Evolutionary conservation across 2,888 invertebrate genomes (phyloP), one percentile per base, ranked within the genome.

Genomic region (Maniola hyperantus): DNA sequence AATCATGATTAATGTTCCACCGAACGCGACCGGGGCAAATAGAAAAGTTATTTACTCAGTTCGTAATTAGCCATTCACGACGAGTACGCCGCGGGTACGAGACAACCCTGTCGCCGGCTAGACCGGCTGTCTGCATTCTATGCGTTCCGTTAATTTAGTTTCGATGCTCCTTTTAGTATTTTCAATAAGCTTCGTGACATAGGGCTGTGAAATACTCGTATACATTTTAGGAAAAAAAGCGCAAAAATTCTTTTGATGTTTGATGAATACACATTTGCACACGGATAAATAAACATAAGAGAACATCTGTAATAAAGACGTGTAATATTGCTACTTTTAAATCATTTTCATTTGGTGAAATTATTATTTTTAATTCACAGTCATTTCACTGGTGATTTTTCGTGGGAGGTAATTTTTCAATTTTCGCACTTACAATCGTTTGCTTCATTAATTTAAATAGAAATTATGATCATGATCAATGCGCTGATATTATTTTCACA

Each of bases 1-100:
- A 90, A 91, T 92, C 92, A 92, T 93, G 93, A 93, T 93, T 93
- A 92, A 92, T 92, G 92, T 88, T 91, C 85, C 85, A 88, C 87
- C 87, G 89, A 89, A 90, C 85, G 84, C 87, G 85, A 86, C 82
- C 85, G 81, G 73, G 79, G 88, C 88, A 90, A 91, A 91, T 91
- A 92, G 89, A 91, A 91, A 91, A 90, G 85, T 88, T 92, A 91
- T 91, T 91, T 91, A 88, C 91, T 88, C 84, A 78, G 80, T 83
- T 82, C 88, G 89, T 89, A 92, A 92, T 91, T 92, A 92, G 91
- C 89, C 88, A 92, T 92, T 91, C 91, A 90, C 83, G 81, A 80
- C 82, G 86, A 87, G 89, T 88, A 84, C 85, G 83, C 87, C 85
- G 85, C 87, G 85, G 89, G 89, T 87, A 84, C 87, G 85, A 76